A percentile compares a stretch with the other conserved stretches of the same genome.
phyloP scores from a whole-genome alignment of 1,140 invertebrate genomes.

The Brachionus asplanchnoidis region DNA sequence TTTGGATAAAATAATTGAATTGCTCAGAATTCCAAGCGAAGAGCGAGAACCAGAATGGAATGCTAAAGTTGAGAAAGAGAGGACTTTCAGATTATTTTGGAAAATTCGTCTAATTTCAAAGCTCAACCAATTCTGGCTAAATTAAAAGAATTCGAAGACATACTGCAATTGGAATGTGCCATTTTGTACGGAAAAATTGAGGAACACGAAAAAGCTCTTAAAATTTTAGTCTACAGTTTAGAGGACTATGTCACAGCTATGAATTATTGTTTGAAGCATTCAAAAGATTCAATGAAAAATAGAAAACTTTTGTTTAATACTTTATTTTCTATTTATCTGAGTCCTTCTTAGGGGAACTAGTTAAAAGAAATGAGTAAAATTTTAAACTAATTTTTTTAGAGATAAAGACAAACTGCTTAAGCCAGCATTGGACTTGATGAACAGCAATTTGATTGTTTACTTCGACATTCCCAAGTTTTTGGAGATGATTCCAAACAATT shows the following conservation, averaged over 20 bases:
- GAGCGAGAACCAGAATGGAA: neutral
- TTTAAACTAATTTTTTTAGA: neutral
- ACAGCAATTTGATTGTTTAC: constrained; percentile 23
- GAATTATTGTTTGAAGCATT: constrained; percentile 34
- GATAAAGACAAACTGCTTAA: constrained; percentile 11
- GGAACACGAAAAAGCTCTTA: constrained; percentile 36
- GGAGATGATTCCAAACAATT: constrained; percentile 38
- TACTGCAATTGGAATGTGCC: constrained; percentile 12
- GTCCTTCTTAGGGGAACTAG: neutral
- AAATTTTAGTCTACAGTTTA: constrained; percentile 33
- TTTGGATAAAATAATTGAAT: constrained; percentile 28
- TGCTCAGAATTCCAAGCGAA: neutral
- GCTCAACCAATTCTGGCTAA: constrained; percentile 1
- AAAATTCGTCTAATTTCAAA: constrained; percentile 2
- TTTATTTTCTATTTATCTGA: constrained; percentile 33
- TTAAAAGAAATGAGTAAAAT: neutral
- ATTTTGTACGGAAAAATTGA: constrained; percentile 41
- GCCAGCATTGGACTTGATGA: constrained; percentile 21
- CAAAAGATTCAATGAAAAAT: constrained; percentile 14
- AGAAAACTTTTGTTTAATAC: constrained; percentile 23
- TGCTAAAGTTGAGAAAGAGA: neutral
- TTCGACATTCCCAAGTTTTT: constrained; percentile 18
- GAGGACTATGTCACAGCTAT: constrained; percentile 10
- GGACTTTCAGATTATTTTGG: neutral
- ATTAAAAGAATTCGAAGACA: constrained; percentile 32